phyloP scores from a whole-genome alignment of 1,140 invertebrate genomes.

The Bilobella aurantiaca region DNA sequence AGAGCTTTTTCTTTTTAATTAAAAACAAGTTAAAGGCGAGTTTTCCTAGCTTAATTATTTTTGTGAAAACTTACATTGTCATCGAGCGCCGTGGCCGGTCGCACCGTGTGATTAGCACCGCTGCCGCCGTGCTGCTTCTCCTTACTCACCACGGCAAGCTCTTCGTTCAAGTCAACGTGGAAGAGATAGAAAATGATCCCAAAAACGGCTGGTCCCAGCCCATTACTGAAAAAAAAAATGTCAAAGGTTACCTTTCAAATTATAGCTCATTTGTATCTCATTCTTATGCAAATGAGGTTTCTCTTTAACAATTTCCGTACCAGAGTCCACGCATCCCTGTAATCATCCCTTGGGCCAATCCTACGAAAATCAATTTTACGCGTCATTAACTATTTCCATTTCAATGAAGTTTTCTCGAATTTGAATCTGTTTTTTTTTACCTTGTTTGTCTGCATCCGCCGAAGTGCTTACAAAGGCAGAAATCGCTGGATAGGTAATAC shows the following conservation, averaged over 20 bases:
- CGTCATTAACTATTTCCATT: neutral
- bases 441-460: constrained; percentile 92
- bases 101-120: constrained; percentile 1
- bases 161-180: constrained; percentile 86
- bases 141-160: constrained; percentile 28
- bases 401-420: neutral
- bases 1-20: no score
- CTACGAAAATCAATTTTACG: constrained; percentile 38
- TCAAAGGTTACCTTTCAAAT: no score
- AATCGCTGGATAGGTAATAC: constrained; percentile 97
- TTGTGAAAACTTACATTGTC: neutral
- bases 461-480: constrained; percentile 96
- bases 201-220: constrained; percentile 87
- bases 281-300: no score
- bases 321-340: constrained; percentile 90
- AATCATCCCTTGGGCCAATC: constrained; percentile 95
- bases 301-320: no score
- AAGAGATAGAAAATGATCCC: constrained; percentile 98
- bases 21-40: no score
- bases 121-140: neutral
- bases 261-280: no score
- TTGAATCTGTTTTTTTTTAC: no score
- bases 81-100: neutral
- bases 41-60: neutral
- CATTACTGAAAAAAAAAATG: no score